A percentile compares a stretch with the other conserved stretches of the same genome.
phyloP scores from a whole-genome alignment of 2,113 vertebrate genomes.

The Poeciliopsis prolifica region DNA sequence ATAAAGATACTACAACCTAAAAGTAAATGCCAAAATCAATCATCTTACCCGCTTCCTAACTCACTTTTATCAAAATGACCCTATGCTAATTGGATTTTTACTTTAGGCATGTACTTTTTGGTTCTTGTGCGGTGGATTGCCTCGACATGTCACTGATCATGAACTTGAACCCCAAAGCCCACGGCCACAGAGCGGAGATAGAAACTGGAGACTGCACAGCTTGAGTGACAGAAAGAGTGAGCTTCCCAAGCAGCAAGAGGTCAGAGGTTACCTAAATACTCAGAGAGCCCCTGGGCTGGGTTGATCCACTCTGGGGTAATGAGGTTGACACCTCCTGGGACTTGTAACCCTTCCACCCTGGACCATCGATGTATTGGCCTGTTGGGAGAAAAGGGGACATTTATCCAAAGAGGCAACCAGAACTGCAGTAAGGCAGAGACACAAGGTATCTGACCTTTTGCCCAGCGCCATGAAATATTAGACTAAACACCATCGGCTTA shows the following conservation, averaged over 20 bases:
- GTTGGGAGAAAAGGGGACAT: constrained; percentile 2
- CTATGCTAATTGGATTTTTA: neutral
- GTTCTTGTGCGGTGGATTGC: neutral
- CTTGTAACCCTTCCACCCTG: constrained; percentile 54
- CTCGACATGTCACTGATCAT: constrained; percentile 53
- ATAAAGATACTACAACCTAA: neutral
- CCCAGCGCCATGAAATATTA: neutral
- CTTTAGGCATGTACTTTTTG: neutral
- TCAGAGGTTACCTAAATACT: constrained; percentile 67
- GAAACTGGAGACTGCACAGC: constrained; percentile 17
- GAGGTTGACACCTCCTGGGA: constrained; percentile 55
- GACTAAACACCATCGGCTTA: constrained; percentile 17
- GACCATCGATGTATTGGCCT: constrained; percentile 23
- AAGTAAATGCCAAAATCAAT: neutral
- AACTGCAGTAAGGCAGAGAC: constrained; percentile 1
- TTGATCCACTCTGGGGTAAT: constrained; percentile 51
- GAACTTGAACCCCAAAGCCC: constrained; percentile 72
- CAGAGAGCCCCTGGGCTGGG: constrained; percentile 49
- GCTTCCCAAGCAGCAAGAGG: constrained; percentile 41
- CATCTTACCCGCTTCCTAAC: neutral
- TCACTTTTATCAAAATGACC: neutral
- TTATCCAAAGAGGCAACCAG: constrained; percentile 2
- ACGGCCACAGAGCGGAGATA: constrained; percentile 13
- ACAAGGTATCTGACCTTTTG: constrained; percentile 31
- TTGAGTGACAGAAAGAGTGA: constrained; percentile 28